Percentiles rank a stretch among this genome's conserved stretches.
Conservation (phyloP, 2,113 vertebrate species). For the Seriola rivoliana region DNA sequence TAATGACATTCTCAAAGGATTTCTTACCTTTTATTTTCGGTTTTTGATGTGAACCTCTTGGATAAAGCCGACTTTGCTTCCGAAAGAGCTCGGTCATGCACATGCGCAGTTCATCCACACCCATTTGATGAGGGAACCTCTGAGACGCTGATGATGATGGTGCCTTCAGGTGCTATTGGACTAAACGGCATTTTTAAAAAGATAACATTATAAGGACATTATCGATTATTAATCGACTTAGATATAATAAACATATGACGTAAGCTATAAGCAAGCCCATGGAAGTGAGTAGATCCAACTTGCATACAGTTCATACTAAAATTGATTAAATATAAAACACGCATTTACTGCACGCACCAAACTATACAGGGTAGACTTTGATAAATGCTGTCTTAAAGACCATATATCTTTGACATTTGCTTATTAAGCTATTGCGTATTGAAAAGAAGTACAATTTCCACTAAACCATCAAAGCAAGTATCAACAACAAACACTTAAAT, state of each 20-base stretch:
- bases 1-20: neutral
- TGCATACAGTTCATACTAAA: neutral
- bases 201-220: neutral
- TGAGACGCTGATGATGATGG: conserved; percentile 41
- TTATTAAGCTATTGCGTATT: neutral
- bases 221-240: neutral
- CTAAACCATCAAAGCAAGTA: neutral
- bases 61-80: conserved; percentile 68
- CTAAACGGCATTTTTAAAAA: neutral
- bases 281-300: neutral
- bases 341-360: neutral
- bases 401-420: neutral
- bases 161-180: conserved; percentile 43
- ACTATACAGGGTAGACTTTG: neutral
- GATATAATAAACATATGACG: neutral
- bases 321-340: neutral
- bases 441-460: too few relatives aligned
- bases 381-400: too few relatives aligned
- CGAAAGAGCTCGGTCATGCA: conserved; percentile 48
- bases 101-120: conserved; percentile 78
- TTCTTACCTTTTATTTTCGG: conserved; percentile 61
- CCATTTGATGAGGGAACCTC: conserved; percentile 35
- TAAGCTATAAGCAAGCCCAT: neutral
- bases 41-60: conserved; percentile 64
- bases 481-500: neutral